These are phyloP conservation scores for Drosophila melanosoma DNA, from an alignment of 2,888 invertebrate species.

Conservation along the genomic window DNA sequence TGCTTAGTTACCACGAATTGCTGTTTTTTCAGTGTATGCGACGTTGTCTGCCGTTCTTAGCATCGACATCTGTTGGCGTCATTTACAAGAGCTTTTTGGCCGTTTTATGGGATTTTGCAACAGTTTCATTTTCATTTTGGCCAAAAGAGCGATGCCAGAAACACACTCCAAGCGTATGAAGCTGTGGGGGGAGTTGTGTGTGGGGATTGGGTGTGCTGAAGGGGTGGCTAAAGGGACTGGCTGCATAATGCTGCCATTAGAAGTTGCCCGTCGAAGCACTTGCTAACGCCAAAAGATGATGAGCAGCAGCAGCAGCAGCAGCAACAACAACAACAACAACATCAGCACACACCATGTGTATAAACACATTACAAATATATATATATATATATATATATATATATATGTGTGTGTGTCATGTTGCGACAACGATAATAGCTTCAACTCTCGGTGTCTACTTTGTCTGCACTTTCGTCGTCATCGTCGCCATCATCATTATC, in stretches of 20 bases:
- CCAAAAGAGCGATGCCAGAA: constrained; percentile 22
- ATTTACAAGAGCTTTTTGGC: constrained; percentile 81
- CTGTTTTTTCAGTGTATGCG: constrained; percentile 21
- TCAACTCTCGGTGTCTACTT: constrained; percentile 52
- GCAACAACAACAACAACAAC: constrained; percentile 29
- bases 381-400: constrained; percentile 11
- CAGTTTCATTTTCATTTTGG: constrained; percentile 79
- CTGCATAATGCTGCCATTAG: constrained; percentile 78
- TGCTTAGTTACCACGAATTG: neutral
- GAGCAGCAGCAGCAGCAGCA: constrained; percentile 60
- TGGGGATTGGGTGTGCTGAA: constrained; percentile 2
- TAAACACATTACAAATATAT: constrained; percentile 6
- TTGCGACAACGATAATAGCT: constrained; percentile 80
- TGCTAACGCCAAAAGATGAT: constrained; percentile 79
- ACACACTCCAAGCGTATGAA: constrained; percentile 10
- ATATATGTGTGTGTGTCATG: constrained; percentile 54
- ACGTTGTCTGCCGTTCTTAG: constrained; percentile 66
- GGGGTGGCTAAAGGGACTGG: constrained; percentile 6
- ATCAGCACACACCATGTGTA: constrained; percentile 30
- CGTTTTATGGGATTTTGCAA: constrained; percentile 80
- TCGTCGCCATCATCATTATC: constrained; percentile 5
- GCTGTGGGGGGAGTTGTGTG: constrained; percentile 4
- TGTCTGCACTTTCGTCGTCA: constrained; percentile 44
- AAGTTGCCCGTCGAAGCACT: constrained; percentile 78
- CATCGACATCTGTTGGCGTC: constrained; percentile 80